Evolutionary conservation across 2,888 invertebrate genomes (phyloP).

Genomic region (Stegana nigrithorax): DNA sequence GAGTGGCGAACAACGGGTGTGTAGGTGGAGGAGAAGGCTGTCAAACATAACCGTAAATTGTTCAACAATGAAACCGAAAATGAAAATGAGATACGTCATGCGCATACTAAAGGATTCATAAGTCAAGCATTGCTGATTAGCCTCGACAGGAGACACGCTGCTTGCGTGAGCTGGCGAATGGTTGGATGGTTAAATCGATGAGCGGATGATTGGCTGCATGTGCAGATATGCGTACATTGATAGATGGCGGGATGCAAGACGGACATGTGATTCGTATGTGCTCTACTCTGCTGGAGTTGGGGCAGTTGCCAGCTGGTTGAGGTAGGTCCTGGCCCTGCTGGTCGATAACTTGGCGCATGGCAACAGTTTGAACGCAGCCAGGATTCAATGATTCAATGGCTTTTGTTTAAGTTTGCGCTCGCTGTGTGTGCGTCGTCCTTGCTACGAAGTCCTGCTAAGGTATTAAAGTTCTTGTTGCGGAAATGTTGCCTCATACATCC

Average conservation of each 20-base stretch:
- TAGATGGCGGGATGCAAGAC: neutral
- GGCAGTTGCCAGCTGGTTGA: no score
- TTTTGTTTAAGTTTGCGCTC: neutral
- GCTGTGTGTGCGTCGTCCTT: neutral
- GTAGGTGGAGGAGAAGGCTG: neutral
- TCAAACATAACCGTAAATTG: slow-evolving; percentile 50
- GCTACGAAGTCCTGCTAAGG: neutral
- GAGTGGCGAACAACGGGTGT: slow-evolving; percentile 4
- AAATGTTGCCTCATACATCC: neutral
- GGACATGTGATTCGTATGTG: no score
- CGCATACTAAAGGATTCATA: slow-evolving; percentile 57
- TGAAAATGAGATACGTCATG: slow-evolving; percentile 58
- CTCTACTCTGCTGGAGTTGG: no score
- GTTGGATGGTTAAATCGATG: neutral
- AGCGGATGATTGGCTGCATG: no score
- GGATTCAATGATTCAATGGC: neutral
- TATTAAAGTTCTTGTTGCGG: slow-evolving; percentile 1
- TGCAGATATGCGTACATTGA: neutral
- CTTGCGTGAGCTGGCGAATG: neutral
- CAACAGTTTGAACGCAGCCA: neutral
- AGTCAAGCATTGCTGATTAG: slow-evolving; percentile 60
- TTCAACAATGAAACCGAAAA: slow-evolving; percentile 37
- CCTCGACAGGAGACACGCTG: slow-evolving; percentile 25
- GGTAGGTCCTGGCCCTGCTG: neutral
- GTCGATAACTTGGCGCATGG: neutral